Percentiles rank a stretch among this genome's conserved stretches.
phyloP scores from a whole-genome alignment of 2,113 vertebrate genomes.

The Arothron firmamentum region DNA sequence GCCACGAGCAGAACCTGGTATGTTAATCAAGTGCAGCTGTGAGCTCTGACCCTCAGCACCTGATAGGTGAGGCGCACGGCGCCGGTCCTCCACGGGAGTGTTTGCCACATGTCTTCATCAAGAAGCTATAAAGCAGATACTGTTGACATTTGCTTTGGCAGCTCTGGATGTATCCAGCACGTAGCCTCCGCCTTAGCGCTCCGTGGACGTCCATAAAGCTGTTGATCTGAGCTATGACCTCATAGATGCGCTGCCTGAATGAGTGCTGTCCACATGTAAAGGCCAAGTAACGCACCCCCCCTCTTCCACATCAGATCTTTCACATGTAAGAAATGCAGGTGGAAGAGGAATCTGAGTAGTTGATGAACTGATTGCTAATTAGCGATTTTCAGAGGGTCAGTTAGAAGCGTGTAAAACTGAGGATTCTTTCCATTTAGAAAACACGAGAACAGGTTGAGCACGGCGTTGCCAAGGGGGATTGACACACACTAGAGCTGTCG shows the following conservation, averaged over 20 bases:
- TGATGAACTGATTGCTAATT: too few species aligned
- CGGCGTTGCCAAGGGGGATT: not conserved
- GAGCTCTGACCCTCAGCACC: constrained; percentile 68
- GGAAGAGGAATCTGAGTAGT: too few species aligned
- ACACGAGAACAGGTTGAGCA: too few species aligned
- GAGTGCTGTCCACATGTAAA: constrained; percentile 40
- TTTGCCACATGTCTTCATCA: constrained; percentile 57
- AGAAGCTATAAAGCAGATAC: constrained; percentile 36
- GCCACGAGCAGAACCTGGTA: constrained; percentile 58
- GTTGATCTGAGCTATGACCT: constrained; percentile 16
- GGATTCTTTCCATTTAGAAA: too few species aligned
- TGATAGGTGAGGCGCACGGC: constrained; percentile 73
- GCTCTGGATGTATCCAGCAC: constrained; percentile 15
- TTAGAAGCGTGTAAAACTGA: too few species aligned
- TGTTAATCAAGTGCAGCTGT: constrained; percentile 72
- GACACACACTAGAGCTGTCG: constrained; percentile 29
- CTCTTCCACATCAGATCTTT: constrained; percentile 18
- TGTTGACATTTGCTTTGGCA: constrained; percentile 40
- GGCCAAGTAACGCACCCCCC: constrained; percentile 6
- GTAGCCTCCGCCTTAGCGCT: constrained; percentile 19
- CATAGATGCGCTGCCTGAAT: constrained; percentile 8
- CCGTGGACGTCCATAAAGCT: constrained; percentile 21
- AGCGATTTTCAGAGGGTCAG: too few species aligned
- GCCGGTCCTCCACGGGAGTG: constrained; percentile 40
- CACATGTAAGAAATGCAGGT: constrained; percentile 36